A percentile compares a stretch with the other conserved stretches of the same genome.
Conservation (phyloP, 1,140 invertebrate genomes). For the Brachionus rubens region DNA sequence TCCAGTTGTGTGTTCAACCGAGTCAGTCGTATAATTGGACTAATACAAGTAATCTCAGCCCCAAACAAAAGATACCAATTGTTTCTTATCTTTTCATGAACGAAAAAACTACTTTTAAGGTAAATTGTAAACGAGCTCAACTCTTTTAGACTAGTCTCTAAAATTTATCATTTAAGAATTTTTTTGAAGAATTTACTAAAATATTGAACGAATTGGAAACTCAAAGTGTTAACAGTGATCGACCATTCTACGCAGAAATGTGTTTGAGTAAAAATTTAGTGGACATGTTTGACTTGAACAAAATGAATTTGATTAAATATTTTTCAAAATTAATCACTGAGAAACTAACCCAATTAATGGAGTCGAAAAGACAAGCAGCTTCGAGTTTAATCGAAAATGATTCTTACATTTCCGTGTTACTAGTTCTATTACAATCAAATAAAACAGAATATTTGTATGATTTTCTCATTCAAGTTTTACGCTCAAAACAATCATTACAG, state of each 20-base stretch:
- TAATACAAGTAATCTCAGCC: not conserved
- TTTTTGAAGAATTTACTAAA: slow-evolving; percentile 10
- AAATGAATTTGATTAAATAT: not conserved
- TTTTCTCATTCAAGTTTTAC: not conserved
- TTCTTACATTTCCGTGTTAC: not conserved
- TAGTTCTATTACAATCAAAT: not conserved
- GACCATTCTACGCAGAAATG: not conserved
- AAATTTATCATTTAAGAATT: not conserved
- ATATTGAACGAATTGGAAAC: not conserved
- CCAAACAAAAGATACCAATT: slow-evolving; percentile 14
- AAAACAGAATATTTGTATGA: not conserved
- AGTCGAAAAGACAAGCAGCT: not conserved
- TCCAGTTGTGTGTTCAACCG: not conserved
- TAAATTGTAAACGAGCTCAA: too few relatives aligned
- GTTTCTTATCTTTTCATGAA: slow-evolving; percentile 10
- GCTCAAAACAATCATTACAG: not conserved
- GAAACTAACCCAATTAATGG: not conserved
- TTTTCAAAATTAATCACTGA: not conserved
- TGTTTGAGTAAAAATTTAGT: not conserved
- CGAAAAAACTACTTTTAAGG: not conserved
- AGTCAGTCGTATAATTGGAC: not conserved
- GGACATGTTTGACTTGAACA: not conserved
- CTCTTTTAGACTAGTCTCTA: too few relatives aligned
- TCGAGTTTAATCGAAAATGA: not conserved
- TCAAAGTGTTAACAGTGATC: not conserved